Percentiles rank a stretch among this genome's conserved stretches.
These are phyloP conservation scores for Hemitrygon akajei DNA, from an alignment of 2,797 vertebrate species.

Conservation along the genomic window DNA sequence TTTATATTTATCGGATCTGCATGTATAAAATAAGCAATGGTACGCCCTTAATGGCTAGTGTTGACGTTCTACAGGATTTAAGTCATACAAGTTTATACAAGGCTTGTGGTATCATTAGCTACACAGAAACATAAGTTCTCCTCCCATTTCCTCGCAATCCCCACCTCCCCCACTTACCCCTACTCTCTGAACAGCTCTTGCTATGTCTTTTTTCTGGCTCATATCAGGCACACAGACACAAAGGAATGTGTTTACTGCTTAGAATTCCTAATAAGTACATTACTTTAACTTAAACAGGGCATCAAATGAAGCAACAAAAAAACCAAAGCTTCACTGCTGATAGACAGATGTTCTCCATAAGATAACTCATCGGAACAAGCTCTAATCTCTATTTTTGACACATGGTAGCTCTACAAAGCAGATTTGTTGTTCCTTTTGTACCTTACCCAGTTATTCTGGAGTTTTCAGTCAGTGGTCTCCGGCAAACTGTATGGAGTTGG, in stretches of 20 bases:
- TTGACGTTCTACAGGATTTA: not conserved
- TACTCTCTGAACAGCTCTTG: too few species aligned
- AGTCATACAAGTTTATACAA: constrained; percentile 24
- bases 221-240: not conserved
- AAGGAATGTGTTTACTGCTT: not conserved
- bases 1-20: not conserved
- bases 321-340: not conserved
- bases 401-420: not conserved
- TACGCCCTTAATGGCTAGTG: not conserved
- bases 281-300: not conserved
- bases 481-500: not conserved
- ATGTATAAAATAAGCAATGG: not conserved
- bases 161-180: too few species aligned
- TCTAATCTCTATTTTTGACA: not conserved
- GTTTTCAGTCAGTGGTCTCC: not conserved
- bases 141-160: too few species aligned
- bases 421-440: not conserved
- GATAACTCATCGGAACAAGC: too few species aligned
- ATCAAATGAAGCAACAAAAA: not conserved
- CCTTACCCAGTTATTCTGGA: not conserved
- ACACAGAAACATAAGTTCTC: not conserved
- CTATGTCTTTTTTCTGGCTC: not conserved
- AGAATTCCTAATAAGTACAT: not conserved
- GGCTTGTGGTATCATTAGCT: not conserved
- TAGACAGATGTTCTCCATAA: not conserved